A percentile compares a stretch with the other conserved stretches of the same genome.
phyloP scores from a whole-genome alignment of 2,888 invertebrate genomes.

The Cyaniris semiargus region DNA sequence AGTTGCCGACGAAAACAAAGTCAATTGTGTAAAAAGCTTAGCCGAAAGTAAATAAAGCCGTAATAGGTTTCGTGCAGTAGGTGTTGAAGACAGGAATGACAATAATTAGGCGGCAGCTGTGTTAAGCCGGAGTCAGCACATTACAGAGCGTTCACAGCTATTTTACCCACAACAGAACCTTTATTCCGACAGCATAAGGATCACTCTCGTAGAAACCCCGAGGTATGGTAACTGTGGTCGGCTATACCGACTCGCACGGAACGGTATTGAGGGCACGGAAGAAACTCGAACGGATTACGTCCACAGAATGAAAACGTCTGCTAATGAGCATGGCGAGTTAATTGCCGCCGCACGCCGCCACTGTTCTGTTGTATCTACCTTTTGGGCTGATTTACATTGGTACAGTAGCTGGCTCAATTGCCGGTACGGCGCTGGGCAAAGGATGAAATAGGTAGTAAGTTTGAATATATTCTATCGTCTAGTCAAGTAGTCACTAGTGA shows the following conservation, averaged over 20 bases:
- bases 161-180: neutral
- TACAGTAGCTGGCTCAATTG: neutral
- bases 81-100: constrained; percentile 52
- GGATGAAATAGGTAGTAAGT: neutral
- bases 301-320: constrained; percentile 69
- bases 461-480: too few relatives aligned
- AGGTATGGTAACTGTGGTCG: neutral
- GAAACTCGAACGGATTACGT: constrained; percentile 59
- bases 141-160: constrained; percentile 40
- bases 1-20: neutral
- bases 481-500: too few relatives aligned
- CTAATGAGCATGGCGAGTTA: constrained; percentile 73
- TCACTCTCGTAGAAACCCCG: neutral
- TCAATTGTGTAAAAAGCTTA: constrained; percentile 7
- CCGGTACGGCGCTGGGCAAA: neutral
- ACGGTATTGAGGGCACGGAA: constrained; percentile 51
- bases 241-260: constrained; percentile 53
- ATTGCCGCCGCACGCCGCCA: constrained; percentile 51
- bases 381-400: neutral
- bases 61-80: constrained; percentile 49
- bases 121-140: constrained; percentile 58
- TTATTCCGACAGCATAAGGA: neutral
- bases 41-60: constrained; percentile 45
- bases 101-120: constrained; percentile 49
- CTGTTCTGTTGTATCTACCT: constrained; percentile 49